Conservation (phyloP, 2,113 vertebrate genomes). For the Ancistrus triradiatus region DNA sequence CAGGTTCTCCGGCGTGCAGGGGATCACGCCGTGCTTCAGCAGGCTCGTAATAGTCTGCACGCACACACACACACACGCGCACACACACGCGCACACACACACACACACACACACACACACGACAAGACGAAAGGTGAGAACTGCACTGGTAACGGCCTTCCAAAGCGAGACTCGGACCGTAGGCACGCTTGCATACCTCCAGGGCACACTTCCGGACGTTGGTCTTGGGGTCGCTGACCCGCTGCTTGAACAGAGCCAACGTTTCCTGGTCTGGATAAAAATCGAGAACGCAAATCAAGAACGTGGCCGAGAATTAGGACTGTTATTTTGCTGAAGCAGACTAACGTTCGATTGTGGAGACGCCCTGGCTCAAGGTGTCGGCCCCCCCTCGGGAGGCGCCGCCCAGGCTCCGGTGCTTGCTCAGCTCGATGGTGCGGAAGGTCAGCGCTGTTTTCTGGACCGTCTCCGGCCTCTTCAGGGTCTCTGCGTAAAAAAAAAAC, state of each 20-base stretch:
- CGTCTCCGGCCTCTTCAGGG: conserved; percentile 33
- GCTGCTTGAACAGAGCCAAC: conserved; percentile 71
- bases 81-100: neutral
- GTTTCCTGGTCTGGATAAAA: conserved; percentile 69
- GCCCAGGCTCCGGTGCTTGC: conserved; percentile 31
- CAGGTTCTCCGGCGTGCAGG: conserved; percentile 68
- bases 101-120: no score
- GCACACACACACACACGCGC: neutral
- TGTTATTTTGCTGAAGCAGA: no score
- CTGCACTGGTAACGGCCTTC: no score
- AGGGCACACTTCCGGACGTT: conserved; percentile 87
- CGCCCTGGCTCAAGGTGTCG: neutral
- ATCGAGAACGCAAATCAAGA: conserved; percentile 1
- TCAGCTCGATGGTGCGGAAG: conserved; percentile 43
- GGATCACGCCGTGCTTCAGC: conserved; percentile 73
- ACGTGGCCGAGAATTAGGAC: no score
- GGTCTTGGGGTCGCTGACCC: conserved; percentile 76
- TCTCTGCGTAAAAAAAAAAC: conserved; percentile 4
- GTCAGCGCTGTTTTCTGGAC: conserved; percentile 38
- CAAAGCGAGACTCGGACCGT: neutral
- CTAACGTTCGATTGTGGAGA: conserved; percentile 2
- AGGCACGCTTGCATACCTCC: conserved; percentile 70
- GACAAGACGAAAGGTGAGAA: no score
- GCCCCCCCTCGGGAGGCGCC: neutral
- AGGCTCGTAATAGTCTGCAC: conserved; percentile 78